Evolutionary conservation across 1,140 invertebrate genomes (phyloP).

Genomic region (Chironomus striatipennis): DNA sequence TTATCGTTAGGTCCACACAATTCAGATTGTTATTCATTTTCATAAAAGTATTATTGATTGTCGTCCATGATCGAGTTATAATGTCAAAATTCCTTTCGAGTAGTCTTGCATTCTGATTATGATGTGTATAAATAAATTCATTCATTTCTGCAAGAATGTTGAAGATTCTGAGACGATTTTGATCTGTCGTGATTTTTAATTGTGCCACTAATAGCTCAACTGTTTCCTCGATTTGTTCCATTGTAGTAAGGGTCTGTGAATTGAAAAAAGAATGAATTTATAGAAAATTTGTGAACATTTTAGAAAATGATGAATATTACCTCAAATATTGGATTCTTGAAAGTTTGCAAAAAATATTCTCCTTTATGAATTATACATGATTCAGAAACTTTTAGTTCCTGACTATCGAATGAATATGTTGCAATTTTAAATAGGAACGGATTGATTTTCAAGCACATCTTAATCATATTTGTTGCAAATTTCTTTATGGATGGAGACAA

Average conservation of each 20-base stretch:
- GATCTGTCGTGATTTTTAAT: background rate
- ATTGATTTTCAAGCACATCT: slow-evolving; percentile 11
- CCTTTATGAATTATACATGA: slow-evolving; percentile 33
- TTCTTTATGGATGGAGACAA: background rate
- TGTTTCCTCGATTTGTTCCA: slow-evolving; percentile 27
- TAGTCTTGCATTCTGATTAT: background rate
- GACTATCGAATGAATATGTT: slow-evolving; percentile 17
- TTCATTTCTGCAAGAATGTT: slow-evolving; percentile 22
- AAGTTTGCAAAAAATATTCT: slow-evolving; percentile 37
- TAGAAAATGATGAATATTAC: too few relatives aligned
- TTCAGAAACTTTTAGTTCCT: slow-evolving; percentile 23
- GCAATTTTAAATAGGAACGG: background rate
- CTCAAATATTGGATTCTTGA: slow-evolving; percentile 32
- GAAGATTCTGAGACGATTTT: background rate
- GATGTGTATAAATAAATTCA: slow-evolving; percentile 23
- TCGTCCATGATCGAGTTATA: background rate
- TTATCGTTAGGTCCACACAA: background rate
- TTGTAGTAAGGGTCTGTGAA: slow-evolving; percentile 29
- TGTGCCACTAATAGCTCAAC: slow-evolving; percentile 27
- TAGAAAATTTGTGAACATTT: too few relatives aligned
- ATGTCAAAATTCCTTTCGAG: background rate
- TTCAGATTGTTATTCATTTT: slow-evolving; percentile 15
- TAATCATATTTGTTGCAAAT: slow-evolving; percentile 14
- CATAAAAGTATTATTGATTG: background rate
- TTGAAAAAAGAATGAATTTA: too few relatives aligned